Evolutionary conservation across 2,113 vertebrate genomes (phyloP).

Genomic region (Lophochroa leadbeateri): DNA sequence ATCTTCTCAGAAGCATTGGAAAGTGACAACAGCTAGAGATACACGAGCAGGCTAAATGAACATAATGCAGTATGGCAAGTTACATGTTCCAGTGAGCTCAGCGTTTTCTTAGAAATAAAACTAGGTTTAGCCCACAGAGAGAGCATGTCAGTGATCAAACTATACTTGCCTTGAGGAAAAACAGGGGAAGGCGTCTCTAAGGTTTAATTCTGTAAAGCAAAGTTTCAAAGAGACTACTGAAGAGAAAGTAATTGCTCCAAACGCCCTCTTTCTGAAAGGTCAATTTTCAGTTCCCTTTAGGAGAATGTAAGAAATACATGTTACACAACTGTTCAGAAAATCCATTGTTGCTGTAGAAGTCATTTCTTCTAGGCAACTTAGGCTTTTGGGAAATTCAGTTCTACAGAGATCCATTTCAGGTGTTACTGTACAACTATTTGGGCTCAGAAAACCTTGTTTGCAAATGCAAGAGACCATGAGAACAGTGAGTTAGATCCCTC

Average conservation of each 20-base stretch:
- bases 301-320: conserved; percentile 5
- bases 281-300: background rate
- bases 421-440: background rate
- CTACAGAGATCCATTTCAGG: background rate
- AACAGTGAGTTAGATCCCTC: background rate
- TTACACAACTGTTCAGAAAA: conserved; percentile 6
- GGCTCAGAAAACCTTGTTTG: background rate
- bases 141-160: conserved; percentile 54
- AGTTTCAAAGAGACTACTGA: conserved; percentile 38
- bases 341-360: background rate
- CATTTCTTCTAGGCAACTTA: background rate
- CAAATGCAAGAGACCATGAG: background rate
- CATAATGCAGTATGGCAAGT: conserved; percentile 12
- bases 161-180: conserved; percentile 39
- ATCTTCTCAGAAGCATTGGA: background rate
- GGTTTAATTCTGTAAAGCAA: conserved; percentile 52
- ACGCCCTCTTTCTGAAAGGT: conserved; percentile 15
- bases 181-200: conserved; percentile 10
- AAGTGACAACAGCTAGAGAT: background rate
- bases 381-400: background rate
- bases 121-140: conserved; percentile 57
- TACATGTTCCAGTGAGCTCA: conserved; percentile 10
- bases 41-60: background rate
- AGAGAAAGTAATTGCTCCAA: conserved; percentile 32
- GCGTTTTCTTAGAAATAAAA: conserved; percentile 30